phyloP scores from a whole-genome alignment of 2,797 vertebrate species.

The Cyprinella venusta region DNA sequence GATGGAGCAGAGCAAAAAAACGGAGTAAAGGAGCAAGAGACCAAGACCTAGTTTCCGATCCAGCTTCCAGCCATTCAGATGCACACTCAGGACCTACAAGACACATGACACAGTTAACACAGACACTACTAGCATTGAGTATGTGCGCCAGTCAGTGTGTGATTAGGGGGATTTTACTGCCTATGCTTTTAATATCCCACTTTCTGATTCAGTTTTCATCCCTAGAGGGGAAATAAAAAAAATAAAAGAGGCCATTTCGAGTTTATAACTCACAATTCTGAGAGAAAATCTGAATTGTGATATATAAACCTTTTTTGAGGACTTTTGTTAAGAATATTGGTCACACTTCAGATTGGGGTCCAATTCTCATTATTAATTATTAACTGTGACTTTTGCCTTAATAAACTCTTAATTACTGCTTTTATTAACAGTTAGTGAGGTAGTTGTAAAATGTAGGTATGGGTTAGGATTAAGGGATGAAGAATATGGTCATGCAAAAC shows the following conservation, averaged over 20 bases:
- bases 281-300: too few relatives aligned
- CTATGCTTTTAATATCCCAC: not conserved
- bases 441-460: not conserved
- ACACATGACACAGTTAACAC: not conserved
- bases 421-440: not conserved
- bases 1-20: constrained; percentile 83
- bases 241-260: too few relatives aligned
- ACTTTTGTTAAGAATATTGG: not conserved
- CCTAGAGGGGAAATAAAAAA: too few relatives aligned
- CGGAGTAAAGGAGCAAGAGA: constrained; percentile 77
- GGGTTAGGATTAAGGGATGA: not conserved
- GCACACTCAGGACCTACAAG: constrained; percentile 76
- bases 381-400: too few relatives aligned
- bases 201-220: not conserved
- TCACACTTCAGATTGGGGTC: not conserved
- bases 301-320: too few relatives aligned
- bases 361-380: not conserved
- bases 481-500: not conserved
- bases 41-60: constrained; percentile 79
- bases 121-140: not conserved
- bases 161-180: not conserved
- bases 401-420: too few relatives aligned
- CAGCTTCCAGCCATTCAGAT: constrained; percentile 82
- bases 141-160: too few relatives aligned
- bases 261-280: too few relatives aligned